Conservation (phyloP, 2,888 invertebrate species). For the Polyommatus icarus region DNA sequence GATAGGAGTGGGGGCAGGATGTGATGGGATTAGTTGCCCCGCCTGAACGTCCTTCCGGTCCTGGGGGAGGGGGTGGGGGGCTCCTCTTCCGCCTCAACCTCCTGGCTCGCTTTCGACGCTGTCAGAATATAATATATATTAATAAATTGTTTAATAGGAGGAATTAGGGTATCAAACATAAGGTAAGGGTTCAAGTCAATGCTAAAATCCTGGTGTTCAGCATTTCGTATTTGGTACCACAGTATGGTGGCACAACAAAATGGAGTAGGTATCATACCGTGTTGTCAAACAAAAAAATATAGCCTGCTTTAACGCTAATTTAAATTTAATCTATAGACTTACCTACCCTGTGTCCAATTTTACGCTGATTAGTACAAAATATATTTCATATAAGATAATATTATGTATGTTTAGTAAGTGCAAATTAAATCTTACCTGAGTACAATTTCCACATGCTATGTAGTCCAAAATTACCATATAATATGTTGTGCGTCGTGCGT, state of each 20-base stretch:
- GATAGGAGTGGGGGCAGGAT: constrained; percentile 40
- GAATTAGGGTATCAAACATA: neutral
- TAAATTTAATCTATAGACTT: no score
- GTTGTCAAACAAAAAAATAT: no score
- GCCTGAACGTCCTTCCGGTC: constrained; percentile 56
- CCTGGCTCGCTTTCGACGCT: constrained; percentile 58
- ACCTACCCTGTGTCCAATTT: no score
- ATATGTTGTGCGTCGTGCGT: neutral
- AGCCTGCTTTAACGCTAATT: no score
- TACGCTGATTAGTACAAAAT: no score
- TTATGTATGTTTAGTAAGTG: neutral
- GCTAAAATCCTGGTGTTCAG: no score
- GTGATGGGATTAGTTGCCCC: constrained; percentile 55
- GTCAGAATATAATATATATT: constrained; percentile 42
- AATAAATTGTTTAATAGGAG: neutral
- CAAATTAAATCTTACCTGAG: neutral
- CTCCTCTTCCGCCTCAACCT: constrained; percentile 61
- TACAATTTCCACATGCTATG: neutral
- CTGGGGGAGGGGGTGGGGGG: constrained; percentile 55
- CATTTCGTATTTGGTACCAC: no score
- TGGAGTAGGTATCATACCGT: no score
- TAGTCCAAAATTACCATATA: no score
- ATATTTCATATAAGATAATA: no score
- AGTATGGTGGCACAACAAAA: no score
- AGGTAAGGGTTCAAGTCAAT: no score